phyloP scores from a whole-genome alignment of 2,888 invertebrate genomes.

The Cerastis leucographa region DNA sequence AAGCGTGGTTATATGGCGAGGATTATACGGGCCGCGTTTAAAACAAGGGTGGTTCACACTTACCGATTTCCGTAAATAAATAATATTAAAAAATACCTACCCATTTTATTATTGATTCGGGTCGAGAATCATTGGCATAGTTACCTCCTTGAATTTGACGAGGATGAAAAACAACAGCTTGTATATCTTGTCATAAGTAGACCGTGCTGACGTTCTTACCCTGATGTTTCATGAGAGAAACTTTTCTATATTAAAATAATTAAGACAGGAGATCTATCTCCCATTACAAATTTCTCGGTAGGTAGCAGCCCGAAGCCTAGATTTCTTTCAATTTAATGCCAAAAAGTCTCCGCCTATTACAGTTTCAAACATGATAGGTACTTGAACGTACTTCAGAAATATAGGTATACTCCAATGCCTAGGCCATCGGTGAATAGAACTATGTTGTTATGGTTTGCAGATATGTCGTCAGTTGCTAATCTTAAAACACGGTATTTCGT shows the following conservation, averaged over 20 bases:
- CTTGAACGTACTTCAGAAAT: not conserved
- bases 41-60: too few relatives aligned
- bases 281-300: not conserved
- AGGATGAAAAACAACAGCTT: too few relatives aligned
- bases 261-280: not conserved
- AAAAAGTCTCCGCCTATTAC: not conserved
- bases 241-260: slow-evolving; percentile 27
- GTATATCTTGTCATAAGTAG: slow-evolving; percentile 46
- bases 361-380: not conserved
- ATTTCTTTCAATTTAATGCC: not conserved
- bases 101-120: too few relatives aligned
- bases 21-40: too few relatives aligned
- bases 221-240: slow-evolving; percentile 26
- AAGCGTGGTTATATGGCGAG: too few relatives aligned
- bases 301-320: not conserved
- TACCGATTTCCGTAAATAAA: too few relatives aligned
- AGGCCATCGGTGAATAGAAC: not conserved
- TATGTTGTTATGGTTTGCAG: not conserved
- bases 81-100: too few relatives aligned
- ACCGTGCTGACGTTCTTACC: slow-evolving; percentile 37
- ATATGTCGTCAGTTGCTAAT: not conserved
- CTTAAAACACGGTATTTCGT: not conserved
- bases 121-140: too few relatives aligned
- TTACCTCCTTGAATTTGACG: too few relatives aligned
- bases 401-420: not conserved